Percentiles rank a stretch among this genome's conserved stretches.
Conservation (phyloP, 2,113 vertebrate genomes). For the Struthidea cinerea region DNA sequence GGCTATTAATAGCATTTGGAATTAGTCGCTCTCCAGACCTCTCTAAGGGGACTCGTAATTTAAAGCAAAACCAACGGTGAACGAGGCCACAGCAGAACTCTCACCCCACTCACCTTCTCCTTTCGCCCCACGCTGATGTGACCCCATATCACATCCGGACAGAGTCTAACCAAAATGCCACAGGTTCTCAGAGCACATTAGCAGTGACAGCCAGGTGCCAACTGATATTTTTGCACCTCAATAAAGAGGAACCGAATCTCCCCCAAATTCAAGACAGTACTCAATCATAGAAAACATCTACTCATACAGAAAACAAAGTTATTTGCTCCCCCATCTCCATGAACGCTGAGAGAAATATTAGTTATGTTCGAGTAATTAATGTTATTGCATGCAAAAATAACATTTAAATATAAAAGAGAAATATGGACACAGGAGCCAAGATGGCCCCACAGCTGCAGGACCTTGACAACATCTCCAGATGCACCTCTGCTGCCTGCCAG, state of each 20-base stretch:
- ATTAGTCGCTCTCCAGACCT: background rate
- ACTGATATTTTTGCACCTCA: background rate
- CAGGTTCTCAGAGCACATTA: background rate
- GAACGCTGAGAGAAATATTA: background rate
- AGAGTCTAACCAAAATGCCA: background rate
- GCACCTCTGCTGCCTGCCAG: slow-evolving; percentile 49
- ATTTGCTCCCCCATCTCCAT: background rate
- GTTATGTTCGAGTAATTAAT: background rate
- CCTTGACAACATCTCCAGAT: slow-evolving; percentile 58
- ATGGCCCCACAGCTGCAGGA: slow-evolving; percentile 12
- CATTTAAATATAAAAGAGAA: slow-evolving; percentile 19
- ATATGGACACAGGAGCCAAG: background rate
- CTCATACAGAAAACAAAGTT: background rate
- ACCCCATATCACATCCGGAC: background rate
- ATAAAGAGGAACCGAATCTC: background rate
- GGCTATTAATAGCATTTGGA: background rate
- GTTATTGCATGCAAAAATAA: background rate
- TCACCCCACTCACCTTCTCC: too few species aligned
- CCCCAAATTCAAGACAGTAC: background rate
- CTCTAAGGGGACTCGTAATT: background rate
- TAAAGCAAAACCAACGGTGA: background rate
- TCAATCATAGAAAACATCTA: background rate
- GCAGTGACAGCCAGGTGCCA: background rate
- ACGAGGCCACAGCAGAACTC: background rate
- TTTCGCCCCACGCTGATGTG: background rate